Conservation (phyloP, 2,797 vertebrate genomes). For the Iguana delicatissima region DNA sequence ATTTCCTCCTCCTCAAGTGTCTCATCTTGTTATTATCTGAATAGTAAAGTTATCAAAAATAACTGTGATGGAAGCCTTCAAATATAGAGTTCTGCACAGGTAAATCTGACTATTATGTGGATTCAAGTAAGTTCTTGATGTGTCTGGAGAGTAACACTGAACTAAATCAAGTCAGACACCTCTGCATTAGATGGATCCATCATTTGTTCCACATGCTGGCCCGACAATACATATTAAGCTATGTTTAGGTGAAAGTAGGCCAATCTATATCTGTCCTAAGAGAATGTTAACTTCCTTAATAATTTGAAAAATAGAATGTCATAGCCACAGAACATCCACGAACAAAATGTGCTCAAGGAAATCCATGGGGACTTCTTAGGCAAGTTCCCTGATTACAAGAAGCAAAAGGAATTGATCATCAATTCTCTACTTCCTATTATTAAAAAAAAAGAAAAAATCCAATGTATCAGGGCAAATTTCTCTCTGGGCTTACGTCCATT, state of each 20-base stretch:
- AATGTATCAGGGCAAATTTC: neutral
- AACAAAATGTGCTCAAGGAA: neutral
- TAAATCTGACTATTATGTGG: neutral
- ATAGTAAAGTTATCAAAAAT: slow-evolving; percentile 42
- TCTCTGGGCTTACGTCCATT: neutral
- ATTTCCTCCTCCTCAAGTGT: slow-evolving; percentile 53
- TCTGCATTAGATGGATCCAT: neutral
- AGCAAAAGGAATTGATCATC: neutral
- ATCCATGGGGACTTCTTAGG: neutral
- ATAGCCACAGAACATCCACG: neutral
- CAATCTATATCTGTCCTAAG: neutral
- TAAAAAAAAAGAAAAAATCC: neutral
- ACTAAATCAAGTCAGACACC: neutral
- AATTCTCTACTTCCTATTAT: too few species aligned
- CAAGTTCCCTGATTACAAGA: neutral
- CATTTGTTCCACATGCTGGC: neutral
- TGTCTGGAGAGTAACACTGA: slow-evolving; percentile 29
- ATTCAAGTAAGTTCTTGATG: slow-evolving; percentile 35
- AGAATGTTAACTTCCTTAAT: neutral
- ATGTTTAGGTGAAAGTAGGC: neutral
- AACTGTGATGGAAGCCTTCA: neutral
- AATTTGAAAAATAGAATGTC: neutral
- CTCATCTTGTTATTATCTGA: slow-evolving; percentile 57
- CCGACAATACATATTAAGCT: neutral
- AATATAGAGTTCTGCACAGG: neutral